Percentiles rank a stretch among this genome's conserved stretches.
phyloP scores from a whole-genome alignment of 2,888 invertebrate genomes.

The Aspidiotus rigidus region DNA sequence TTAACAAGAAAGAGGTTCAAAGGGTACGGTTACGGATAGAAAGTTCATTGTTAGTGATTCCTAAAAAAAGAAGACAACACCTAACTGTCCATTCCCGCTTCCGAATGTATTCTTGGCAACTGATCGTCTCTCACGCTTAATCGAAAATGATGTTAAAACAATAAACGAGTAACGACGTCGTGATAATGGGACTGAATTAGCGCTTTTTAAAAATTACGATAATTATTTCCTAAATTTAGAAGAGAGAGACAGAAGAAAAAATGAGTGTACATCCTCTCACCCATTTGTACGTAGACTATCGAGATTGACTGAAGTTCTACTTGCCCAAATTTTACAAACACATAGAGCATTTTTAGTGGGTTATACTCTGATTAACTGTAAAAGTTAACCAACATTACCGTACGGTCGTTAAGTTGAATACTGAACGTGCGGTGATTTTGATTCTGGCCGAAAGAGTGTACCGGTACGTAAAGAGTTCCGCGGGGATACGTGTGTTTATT shows the following conservation, averaged over 20 bases:
- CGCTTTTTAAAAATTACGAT: neutral
- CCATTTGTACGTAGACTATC: too few species aligned
- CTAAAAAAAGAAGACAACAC: neutral
- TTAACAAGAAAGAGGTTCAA: neutral
- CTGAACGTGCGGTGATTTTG: neutral
- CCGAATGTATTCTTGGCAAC: neutral
- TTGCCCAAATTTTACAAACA: too few species aligned
- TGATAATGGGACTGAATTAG: too few species aligned
- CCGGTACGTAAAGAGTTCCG: neutral
- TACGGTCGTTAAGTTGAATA: too few species aligned
- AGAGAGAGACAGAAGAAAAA: too few species aligned
- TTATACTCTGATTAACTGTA: too few species aligned
- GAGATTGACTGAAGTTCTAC: too few species aligned
- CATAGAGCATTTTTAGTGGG: too few species aligned
- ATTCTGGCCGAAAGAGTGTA: neutral
- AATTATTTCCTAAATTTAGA: neutral
- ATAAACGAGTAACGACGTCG: too few species aligned
- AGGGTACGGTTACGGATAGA: neutral
- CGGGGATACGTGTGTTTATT: slow-evolving; percentile 8
- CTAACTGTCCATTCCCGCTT: neutral
- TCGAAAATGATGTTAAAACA: neutral
- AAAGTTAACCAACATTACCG: too few species aligned
- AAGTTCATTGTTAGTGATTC: slow-evolving; percentile 17
- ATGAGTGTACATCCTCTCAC: too few species aligned
- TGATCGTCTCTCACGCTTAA: neutral